Percentiles rank a stretch among this genome's conserved stretches.
Evolutionary conservation across 2,888 invertebrate genomes (phyloP).

Genomic region (Mechanitis messenoides): DNA sequence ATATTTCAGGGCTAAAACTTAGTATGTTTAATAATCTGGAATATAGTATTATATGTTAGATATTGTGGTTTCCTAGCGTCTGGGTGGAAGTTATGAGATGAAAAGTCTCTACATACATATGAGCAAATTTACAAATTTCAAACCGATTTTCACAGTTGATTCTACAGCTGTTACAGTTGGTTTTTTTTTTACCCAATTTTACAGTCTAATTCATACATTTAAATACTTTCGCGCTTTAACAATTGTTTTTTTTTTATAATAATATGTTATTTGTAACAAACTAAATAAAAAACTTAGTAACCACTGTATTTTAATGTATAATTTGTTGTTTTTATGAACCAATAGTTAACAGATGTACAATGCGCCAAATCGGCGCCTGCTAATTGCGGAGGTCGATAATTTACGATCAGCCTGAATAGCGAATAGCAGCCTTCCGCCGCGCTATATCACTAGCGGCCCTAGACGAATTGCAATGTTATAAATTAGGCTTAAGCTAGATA

Average conservation of each 20-base stretch:
- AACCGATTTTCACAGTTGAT: too few relatives aligned
- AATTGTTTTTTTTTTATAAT: neutral
- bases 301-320: neutral
- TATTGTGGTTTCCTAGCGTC: too few relatives aligned
- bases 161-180: too few relatives aligned
- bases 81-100: too few relatives aligned
- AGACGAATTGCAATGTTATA: conserved; percentile 40
- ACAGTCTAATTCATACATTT: too few relatives aligned
- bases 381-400: conserved; percentile 68
- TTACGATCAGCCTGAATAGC: conserved; percentile 59
- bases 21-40: too few relatives aligned
- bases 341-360: conserved; percentile 36
- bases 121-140: too few relatives aligned
- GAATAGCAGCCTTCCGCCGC: conserved; percentile 44
- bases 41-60: too few relatives aligned
- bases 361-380: conserved; percentile 69
- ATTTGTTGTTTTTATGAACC: conserved; percentile 12
- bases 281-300: neutral
- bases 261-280: neutral
- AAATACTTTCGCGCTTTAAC: too few relatives aligned
- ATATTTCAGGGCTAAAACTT: too few relatives aligned
- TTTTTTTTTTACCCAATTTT: too few relatives aligned
- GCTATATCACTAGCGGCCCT: conserved; percentile 37
- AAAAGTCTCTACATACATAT: too few relatives aligned
- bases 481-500: conserved; percentile 29